Evolutionary conservation across 2,113 vertebrate genomes (phyloP), one percentile per base, ranked within the genome.

Genomic region (Podarcis cretensis): DNA sequence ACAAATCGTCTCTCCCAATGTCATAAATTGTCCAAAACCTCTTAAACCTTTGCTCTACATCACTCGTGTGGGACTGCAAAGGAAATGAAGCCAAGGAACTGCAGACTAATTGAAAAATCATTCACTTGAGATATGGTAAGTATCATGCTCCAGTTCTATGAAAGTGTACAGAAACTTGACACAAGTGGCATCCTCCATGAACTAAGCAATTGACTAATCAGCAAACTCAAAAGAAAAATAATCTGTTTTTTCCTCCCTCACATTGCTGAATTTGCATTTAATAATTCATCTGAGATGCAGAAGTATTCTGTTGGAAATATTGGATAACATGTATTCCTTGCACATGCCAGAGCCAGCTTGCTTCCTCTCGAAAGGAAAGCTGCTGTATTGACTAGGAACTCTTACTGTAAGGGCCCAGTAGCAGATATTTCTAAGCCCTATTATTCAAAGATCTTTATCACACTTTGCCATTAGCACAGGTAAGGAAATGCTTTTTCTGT

Each of bases 31-130:
- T 97, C 96, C 96, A 87, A 96, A 97, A 95, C 86, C 95, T 95
- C 96, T 95, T 95, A 97, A 97, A 97, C 96, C 95, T 97, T 96
- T 97, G 94, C 94, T 97, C 95, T 96, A 90, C 92, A 96, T 97
- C 95, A 96, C 91, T 95, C 93, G 96, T 54, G 4, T 18, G 96
- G 93, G 92, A 91, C 93, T 96, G 92, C 85, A 88, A 94, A 96
- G 95, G 95, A 96, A 97, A 95, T 92, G 94, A 86, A 92, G 54
- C 95, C 95, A 94, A 96, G 94, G 95, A 97, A 94, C 95, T 92
- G 87, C 87, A 90, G 93, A 94, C 96, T 97, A 97, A 97, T 97
- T 97, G 97, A 97, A 97, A 98, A 97, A 96, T 97, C 96, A 96
- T 96, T 97, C 96, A 96, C 95, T 95, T 94, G 96, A 96, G 96